These are phyloP conservation scores for Bombyx huttoni DNA, from an alignment of 2,888 invertebrate genomes.

Conservation along the genomic window DNA sequence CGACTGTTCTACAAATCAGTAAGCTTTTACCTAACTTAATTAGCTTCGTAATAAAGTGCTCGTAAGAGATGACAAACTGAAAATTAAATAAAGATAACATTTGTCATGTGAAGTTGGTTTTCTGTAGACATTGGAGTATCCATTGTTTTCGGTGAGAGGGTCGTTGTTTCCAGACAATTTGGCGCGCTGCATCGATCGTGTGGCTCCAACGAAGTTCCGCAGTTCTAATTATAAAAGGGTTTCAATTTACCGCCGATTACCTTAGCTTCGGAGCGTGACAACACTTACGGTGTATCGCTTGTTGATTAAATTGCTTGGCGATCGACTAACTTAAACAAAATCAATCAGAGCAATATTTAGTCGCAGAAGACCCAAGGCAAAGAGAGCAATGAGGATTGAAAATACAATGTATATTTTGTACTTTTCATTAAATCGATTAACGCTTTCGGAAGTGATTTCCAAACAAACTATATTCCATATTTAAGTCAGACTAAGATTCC, in stretches of 20 bases:
- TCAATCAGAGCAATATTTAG: too few species aligned
- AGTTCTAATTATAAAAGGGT: conserved; percentile 2
- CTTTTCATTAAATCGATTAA: too few species aligned
- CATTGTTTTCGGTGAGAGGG: conserved; percentile 4
- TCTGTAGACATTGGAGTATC: not conserved
- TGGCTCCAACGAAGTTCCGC: conserved; percentile 1
- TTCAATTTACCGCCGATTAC: not conserved
- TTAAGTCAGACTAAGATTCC: too few species aligned
- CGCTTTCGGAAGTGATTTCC: too few species aligned
- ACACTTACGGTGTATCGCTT: too few species aligned
- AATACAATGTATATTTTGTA: too few species aligned
- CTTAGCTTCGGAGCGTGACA: not conserved
- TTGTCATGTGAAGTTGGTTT: conserved; percentile 1
- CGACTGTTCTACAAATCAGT: not conserved
- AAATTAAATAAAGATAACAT: not conserved
- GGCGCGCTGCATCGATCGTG: conserved; percentile 9
- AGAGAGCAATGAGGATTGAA: too few species aligned
- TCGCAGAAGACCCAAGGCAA: too few species aligned
- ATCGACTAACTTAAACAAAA: too few species aligned
- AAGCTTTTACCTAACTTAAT: not conserved
- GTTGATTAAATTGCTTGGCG: too few species aligned
- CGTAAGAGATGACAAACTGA: not conserved
- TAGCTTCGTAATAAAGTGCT: not conserved
- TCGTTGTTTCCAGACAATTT: conserved; percentile 9
- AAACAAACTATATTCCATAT: too few species aligned